Percentiles rank a stretch among this genome's conserved stretches.
Conservation (phyloP, 2,797 vertebrate genomes). For the Salarias fasciatus region DNA sequence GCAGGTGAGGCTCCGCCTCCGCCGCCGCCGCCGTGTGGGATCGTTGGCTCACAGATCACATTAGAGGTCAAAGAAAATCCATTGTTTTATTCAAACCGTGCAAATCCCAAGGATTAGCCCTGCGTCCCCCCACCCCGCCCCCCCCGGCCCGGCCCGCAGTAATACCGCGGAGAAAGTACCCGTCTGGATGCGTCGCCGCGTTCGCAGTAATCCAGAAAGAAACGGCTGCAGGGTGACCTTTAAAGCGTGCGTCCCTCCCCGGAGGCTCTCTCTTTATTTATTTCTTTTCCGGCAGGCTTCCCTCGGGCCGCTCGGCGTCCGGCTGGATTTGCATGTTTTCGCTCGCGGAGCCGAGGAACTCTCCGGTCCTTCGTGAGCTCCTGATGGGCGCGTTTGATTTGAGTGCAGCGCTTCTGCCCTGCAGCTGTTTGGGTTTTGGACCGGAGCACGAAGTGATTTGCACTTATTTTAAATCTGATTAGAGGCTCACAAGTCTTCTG, state of each 20-base stretch:
- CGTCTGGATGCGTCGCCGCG: not conserved
- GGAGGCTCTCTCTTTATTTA: too few species aligned
- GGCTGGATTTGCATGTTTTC: too few species aligned
- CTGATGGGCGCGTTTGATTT: too few species aligned
- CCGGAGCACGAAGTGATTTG: too few species aligned
- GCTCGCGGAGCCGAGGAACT: too few species aligned
- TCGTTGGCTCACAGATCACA: constrained; percentile 30
- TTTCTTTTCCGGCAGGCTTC: too few species aligned
- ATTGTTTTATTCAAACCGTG: constrained; percentile 38
- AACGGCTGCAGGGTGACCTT: constrained; percentile 3
- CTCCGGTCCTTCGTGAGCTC: too few species aligned
- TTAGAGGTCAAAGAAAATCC: constrained; percentile 55
- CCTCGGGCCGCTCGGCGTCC: too few species aligned
- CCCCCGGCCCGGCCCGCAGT: constrained; percentile 2
- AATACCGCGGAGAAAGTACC: not conserved
- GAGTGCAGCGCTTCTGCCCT: too few species aligned
- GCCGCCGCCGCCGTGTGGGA: constrained; percentile 18
- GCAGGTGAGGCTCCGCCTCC: too few species aligned
- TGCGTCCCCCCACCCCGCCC: constrained; percentile 17
- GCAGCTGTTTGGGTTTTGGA: constrained; percentile 18
- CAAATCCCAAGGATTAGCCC: constrained; percentile 54
- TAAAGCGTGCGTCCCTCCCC: not conserved
- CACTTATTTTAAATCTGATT: too few species aligned
- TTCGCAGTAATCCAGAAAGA: not conserved
- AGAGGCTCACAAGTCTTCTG: too few species aligned